These are phyloP conservation scores for Pyrrhosoma nymphula DNA, from an alignment of 2,888 invertebrate species.

Conservation along the genomic window DNA sequence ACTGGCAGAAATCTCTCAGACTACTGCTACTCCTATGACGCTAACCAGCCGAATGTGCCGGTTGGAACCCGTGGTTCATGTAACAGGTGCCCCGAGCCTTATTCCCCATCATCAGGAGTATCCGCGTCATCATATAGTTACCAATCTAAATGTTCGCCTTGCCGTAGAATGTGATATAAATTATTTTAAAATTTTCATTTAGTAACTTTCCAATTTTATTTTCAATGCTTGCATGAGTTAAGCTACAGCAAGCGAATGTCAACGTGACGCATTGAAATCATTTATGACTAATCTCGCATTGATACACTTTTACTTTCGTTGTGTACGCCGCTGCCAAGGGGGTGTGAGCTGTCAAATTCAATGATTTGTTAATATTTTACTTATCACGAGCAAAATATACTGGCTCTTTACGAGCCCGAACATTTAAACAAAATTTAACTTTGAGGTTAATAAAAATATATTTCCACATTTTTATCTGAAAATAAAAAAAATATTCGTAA, in stretches of 20 bases:
- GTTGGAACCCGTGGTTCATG: slow-evolving; percentile 62
- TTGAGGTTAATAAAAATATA: too few species aligned
- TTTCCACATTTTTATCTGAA: not conserved
- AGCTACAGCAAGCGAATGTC: not conserved
- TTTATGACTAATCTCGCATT: slow-evolving; percentile 62
- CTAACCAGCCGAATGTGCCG: slow-evolving; percentile 67
- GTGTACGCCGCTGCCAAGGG: slow-evolving; percentile 44
- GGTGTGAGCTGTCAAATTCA: slow-evolving; percentile 61
- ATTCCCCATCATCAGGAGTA: not conserved
- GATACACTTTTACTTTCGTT: slow-evolving; percentile 64
- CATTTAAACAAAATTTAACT: too few species aligned
- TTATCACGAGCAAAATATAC: not conserved
- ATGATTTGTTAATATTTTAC: not conserved
- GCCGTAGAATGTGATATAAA: not conserved
- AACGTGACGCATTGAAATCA: not conserved
- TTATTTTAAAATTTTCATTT: not conserved
- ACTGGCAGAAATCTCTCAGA: slow-evolving; percentile 29
- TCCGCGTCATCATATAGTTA: slow-evolving; percentile 50
- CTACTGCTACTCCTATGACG: slow-evolving; percentile 64
- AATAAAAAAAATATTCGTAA: not conserved
- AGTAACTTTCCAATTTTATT: not conserved
- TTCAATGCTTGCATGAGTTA: too few species aligned
- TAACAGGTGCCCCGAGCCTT: slow-evolving; percentile 61
- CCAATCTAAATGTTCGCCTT: not conserved
- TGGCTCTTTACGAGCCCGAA: too few species aligned